Percentiles rank a stretch among this genome's conserved stretches.
Conservation (phyloP, 1,140 invertebrate species). For the Drosophila virilis region DNA sequence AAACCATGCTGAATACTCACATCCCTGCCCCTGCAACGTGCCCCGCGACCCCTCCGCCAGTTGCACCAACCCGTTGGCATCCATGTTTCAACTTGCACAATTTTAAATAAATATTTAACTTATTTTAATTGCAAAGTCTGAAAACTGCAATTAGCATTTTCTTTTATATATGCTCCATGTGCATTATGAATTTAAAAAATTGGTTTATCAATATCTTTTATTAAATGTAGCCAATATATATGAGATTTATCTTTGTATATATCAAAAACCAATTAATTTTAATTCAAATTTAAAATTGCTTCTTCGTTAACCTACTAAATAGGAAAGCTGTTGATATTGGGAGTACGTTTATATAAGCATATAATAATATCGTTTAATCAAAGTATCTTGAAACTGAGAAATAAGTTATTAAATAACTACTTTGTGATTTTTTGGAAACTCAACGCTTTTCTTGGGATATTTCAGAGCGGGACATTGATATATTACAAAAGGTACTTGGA, state of each 20-base stretch:
- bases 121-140: constrained; percentile 67
- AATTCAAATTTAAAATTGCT: too few species aligned
- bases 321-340: too few species aligned
- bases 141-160: constrained; percentile 64
- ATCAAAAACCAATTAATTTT: too few species aligned
- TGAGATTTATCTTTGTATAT: not conserved
- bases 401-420: not conserved
- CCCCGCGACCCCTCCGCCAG: not conserved
- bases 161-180: too few species aligned
- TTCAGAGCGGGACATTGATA: not conserved
- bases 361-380: too few species aligned
- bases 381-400: not conserved
- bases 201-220: not conserved
- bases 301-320: too few species aligned
- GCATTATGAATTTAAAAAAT: constrained; percentile 22
- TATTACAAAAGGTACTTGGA: too few species aligned
- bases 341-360: too few species aligned
- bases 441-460: not conserved
- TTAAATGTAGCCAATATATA: not conserved
- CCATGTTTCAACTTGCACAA: constrained; percentile 42
- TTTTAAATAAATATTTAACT: constrained; percentile 76
- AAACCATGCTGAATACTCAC: constrained; percentile 27
- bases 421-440: not conserved
- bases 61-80: not conserved
- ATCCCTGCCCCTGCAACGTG: not conserved